These are phyloP conservation scores for Diaperis boleti DNA, from an alignment of 2,888 invertebrate genomes.

Conservation along the genomic window DNA sequence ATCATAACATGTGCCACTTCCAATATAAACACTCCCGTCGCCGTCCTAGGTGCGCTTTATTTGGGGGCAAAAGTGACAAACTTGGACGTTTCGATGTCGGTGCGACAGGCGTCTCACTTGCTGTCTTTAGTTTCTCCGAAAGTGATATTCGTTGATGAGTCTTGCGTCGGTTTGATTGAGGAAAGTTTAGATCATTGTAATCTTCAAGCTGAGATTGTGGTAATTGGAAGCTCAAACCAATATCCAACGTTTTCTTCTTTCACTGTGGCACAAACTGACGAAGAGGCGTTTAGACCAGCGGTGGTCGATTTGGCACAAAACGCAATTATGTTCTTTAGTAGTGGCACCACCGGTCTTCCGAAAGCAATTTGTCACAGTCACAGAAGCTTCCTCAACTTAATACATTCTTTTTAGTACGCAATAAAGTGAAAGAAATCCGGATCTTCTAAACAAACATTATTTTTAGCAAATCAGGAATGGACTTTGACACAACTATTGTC, in stretches of 20 bases:
- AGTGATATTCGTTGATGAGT: slow-evolving; percentile 53
- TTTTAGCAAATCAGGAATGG: no score
- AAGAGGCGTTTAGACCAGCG: slow-evolving; percentile 7
- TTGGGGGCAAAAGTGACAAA: slow-evolving; percentile 46
- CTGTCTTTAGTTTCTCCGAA: slow-evolving; percentile 52
- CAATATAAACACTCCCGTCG: slow-evolving; percentile 65
- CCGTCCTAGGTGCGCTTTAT: slow-evolving; percentile 65
- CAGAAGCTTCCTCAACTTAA: no score
- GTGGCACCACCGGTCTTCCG: slow-evolving; percentile 25
- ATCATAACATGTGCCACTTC: slow-evolving; percentile 67
- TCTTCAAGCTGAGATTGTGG: not conserved
- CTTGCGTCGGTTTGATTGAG: slow-evolving; percentile 41
- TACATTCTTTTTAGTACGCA: no score
- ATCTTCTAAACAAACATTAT: no score
- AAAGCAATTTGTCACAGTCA: slow-evolving; percentile 24
- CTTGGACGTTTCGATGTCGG: slow-evolving; percentile 54
- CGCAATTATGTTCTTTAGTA: slow-evolving; percentile 24
- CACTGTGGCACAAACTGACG: not conserved
- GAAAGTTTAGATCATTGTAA: slow-evolving; percentile 13
- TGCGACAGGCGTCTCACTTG: slow-evolving; percentile 49
- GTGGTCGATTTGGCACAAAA: not conserved
- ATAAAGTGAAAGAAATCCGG: no score
- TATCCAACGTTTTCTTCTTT: slow-evolving; percentile 42
- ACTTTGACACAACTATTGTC: not conserved
- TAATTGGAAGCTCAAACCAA: slow-evolving; percentile 37